phyloP scores from a whole-genome alignment of 35 echinoderm and acorn worm species.

The Diadema setosum region DNA sequence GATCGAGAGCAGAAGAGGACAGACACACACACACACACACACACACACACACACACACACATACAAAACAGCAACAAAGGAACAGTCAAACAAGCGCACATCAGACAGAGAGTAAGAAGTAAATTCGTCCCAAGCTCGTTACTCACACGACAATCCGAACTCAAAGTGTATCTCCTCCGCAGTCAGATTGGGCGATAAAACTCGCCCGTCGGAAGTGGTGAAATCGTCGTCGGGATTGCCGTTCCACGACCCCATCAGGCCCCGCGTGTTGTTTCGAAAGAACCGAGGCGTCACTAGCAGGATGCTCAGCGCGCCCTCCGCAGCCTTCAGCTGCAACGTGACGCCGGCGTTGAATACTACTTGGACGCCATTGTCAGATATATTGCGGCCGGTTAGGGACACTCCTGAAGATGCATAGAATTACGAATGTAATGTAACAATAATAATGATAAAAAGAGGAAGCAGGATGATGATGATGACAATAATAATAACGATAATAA shows the following conservation, averaged over 20 bases:
- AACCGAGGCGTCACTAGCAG: not conserved
- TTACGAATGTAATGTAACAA: too few relatives aligned
- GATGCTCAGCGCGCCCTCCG: not conserved
- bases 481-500: too few relatives aligned
- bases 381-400: not conserved
- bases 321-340: not conserved
- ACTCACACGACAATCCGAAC: constrained; percentile 27
- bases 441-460: too few relatives aligned
- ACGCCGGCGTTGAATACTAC: not conserved
- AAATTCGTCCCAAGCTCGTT: too few relatives aligned
- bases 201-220: not conserved
- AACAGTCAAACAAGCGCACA: too few relatives aligned
- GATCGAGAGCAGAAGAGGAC: too few relatives aligned
- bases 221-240: not conserved
- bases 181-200: not conserved
- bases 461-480: too few relatives aligned
- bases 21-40: too few relatives aligned
- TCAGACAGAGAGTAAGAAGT: too few relatives aligned
- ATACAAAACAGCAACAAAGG: too few relatives aligned
- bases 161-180: not conserved
- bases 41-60: too few relatives aligned
- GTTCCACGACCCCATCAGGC: constrained; percentile 37
- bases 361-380: not conserved
- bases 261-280: not conserved
- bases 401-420: not conserved